These are phyloP conservation scores for Gryllus bimaculatus DNA, from an alignment of 1,140 invertebrate species.

Conservation along the genomic window DNA sequence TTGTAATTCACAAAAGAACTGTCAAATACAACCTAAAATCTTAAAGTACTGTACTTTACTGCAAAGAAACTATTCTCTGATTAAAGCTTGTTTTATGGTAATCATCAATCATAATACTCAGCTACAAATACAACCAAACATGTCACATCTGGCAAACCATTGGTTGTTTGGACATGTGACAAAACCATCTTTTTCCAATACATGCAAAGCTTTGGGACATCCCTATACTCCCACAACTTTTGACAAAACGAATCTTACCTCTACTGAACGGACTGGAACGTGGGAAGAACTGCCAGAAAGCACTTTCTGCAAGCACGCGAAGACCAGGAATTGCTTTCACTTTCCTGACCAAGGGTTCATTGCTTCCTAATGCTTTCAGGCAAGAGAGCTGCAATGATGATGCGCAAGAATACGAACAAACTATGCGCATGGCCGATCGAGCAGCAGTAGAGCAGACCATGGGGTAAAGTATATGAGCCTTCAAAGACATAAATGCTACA, in stretches of 20 bases:
- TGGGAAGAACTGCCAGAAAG: slow-evolving; percentile 6
- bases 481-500: slow-evolving; percentile 12
- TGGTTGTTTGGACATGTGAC: no score
- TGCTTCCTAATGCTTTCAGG: not conserved
- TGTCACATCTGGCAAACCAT: no score
- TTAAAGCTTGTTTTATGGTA: no score
- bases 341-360: not conserved
- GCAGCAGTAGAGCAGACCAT: slow-evolving; percentile 16
- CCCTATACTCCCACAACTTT: not conserved
- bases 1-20: no score
- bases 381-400: slow-evolving; percentile 12
- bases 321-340: slow-evolving; percentile 11
- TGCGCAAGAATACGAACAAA: not conserved
- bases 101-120: no score
- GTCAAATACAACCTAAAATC: no score
- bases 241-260: not conserved
- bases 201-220: no score
- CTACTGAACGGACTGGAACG: not conserved
- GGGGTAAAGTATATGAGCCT: slow-evolving; percentile 10
- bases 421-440: slow-evolving; percentile 11
- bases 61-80: no score
- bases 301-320: not conserved
- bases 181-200: no score
- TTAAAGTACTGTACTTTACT: no score
- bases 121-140: no score